Percentiles rank a stretch among this genome's conserved stretches.
Evolutionary conservation across 2,797 vertebrate species (phyloP).

Genomic region (Sebastes trivittatus): DNA sequence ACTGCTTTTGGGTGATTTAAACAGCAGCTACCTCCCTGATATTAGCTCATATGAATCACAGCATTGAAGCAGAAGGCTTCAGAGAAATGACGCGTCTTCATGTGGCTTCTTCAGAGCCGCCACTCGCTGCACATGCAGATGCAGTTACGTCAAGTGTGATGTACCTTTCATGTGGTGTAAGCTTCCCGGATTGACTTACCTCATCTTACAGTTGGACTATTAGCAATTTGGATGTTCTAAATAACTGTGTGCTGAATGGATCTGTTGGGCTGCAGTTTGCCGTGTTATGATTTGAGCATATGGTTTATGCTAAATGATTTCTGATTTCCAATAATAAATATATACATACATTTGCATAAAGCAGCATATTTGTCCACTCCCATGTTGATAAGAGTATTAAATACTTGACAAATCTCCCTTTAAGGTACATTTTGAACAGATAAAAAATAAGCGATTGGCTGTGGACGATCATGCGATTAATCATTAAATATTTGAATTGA

Average conservation of each 20-base stretch:
- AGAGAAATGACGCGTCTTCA: constrained; percentile 49
- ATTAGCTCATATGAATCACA: constrained; percentile 30
- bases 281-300: too few relatives aligned
- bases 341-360: too few relatives aligned
- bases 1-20: not conserved
- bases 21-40: constrained; percentile 8
- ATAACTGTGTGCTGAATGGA: not conserved
- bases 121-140: constrained; percentile 39
- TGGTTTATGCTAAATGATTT: too few relatives aligned
- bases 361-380: too few relatives aligned
- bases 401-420: too few relatives aligned
- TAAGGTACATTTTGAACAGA: too few relatives aligned
- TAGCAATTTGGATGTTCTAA: constrained; percentile 24
- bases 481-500: too few relatives aligned
- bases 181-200: constrained; percentile 30
- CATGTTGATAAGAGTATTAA: too few relatives aligned
- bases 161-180: constrained; percentile 57
- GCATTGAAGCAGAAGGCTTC: constrained; percentile 29
- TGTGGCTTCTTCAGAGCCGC: constrained; percentile 51
- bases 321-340: too few relatives aligned
- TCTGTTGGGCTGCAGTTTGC: too few relatives aligned
- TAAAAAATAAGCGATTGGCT: too few relatives aligned
- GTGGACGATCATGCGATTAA: too few relatives aligned
- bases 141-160: constrained; percentile 46
- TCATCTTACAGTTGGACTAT: constrained; percentile 38